A percentile compares a stretch with the other conserved stretches of the same genome.
These are phyloP conservation scores for Pycnonotus jocosus DNA, from an alignment of 2,113 vertebrate genomes.

Conservation along the genomic window DNA sequence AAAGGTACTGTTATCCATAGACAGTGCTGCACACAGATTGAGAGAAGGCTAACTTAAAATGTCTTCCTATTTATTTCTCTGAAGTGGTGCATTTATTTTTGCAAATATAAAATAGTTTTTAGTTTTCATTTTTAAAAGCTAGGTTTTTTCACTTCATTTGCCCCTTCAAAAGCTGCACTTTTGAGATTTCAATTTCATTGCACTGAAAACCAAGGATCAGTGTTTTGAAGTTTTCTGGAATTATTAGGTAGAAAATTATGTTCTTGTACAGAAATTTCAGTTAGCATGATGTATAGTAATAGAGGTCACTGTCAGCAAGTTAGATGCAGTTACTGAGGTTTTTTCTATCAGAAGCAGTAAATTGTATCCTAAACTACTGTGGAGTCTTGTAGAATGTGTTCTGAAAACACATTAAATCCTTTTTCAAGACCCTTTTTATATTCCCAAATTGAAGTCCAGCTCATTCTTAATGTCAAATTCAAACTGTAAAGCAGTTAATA, in stretches of 20 bases:
- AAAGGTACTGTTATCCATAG: rapidly evolving
- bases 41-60: neutral
- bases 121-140: neutral
- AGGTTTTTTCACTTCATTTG: neutral
- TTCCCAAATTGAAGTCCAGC: neutral
- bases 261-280: conserved; percentile 2
- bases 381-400: neutral
- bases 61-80: neutral
- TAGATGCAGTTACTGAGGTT: conserved; percentile 2
- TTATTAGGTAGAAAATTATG: neutral
- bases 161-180: neutral
- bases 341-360: conserved; percentile 30
- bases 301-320: neutral
- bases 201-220: neutral
- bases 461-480: neutral
- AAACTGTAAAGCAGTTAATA: neutral
- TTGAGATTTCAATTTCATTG: neutral
- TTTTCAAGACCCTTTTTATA: neutral
- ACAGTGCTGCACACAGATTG: rapidly evolving
- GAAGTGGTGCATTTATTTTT: neutral
- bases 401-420: neutral
- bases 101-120: neutral
- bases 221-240: conserved; percentile 24
- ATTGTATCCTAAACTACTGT: neutral
- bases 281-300: neutral